phyloP scores from a whole-genome alignment of 2,888 invertebrate species.

The Hemaris fuciformis region DNA sequence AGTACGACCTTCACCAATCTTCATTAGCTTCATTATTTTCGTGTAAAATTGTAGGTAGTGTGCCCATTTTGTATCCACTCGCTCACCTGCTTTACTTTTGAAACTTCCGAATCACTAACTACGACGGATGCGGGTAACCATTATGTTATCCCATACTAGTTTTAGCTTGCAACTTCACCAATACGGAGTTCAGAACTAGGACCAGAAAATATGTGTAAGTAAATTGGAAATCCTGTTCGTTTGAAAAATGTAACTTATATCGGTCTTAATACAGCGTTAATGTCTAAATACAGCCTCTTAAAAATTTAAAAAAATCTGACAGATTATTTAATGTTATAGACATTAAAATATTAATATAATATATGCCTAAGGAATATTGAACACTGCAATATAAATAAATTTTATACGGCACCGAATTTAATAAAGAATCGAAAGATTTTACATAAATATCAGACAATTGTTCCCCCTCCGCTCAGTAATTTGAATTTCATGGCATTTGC shows the following conservation, averaged over 20 bases:
- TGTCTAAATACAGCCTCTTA: too few relatives aligned
- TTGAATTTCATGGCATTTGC: neutral
- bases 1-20: slow-evolving; percentile 68
- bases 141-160: neutral
- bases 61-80: neutral
- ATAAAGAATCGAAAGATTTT: neutral
- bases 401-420: neutral
- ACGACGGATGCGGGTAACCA: neutral
- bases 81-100: neutral
- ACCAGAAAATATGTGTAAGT: too few relatives aligned
- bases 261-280: too few relatives aligned
- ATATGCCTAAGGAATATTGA: neutral
- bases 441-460: neutral
- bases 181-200: too few relatives aligned
- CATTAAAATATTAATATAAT: too few relatives aligned
- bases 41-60: slow-evolving; percentile 48
- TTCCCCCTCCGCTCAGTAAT: neutral
- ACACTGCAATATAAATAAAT: neutral
- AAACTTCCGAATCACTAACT: neutral
- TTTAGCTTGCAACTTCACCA: too few relatives aligned
- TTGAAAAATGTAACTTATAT: too few relatives aligned
- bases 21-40: slow-evolving; percentile 70
- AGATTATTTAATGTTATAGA: too few relatives aligned
- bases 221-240: too few relatives aligned
- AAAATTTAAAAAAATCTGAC: too few relatives aligned